Base-by-base conservation (phyloP, 2,113 vertebrate genomes). In the Etheostoma cragini region DNA sequence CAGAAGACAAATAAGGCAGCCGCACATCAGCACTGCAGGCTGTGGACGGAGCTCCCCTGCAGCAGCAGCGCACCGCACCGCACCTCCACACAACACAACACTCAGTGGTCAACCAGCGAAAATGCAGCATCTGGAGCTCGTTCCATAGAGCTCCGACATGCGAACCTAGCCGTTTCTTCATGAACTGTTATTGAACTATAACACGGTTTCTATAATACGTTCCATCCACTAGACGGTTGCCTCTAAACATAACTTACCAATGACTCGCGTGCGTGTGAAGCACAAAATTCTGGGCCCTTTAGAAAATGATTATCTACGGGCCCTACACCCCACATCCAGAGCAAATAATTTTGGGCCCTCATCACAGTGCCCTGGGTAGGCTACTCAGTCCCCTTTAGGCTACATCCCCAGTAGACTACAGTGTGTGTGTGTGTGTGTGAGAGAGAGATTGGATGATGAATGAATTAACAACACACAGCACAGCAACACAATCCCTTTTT, bases 11-110 rank as follows among this genome's bases (percentile, higher is more conserved):
- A 62, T 16, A 5, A 52, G 42, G 46, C 67, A 56, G 49, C 58
- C 66, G 62, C 65, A 22, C 46, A 80, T 64, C 42, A 73, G 19
- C 62, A 56, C 81, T 80, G 73, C 77, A 15, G 67, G 56, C 74
- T 70, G 79, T 50, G 53, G 69, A 85, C 54, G 33, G 72, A 86
- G 83, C 86, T 76, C 73, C 78, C 80, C 74, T 80, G 74, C 84
- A 82, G 74, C 79, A 73, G 38, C 52, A 71, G 56, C 78, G 30
- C 56, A 38, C 1, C 35, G 35, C 38, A 38, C 8, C 38, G 38
- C 38, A 38, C 78, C 68, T 63, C 57, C 53, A 66, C 52, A 12
- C 54, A 58, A 66, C 52, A 12, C 54, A 11, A 1, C 68, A 46
- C 58, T 13, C 70, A 68, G 73, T 14, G 83, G 78, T 67, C 83